phyloP scores from a whole-genome alignment of 2,888 invertebrate genomes.

The Slavum lentiscoides region DNA sequence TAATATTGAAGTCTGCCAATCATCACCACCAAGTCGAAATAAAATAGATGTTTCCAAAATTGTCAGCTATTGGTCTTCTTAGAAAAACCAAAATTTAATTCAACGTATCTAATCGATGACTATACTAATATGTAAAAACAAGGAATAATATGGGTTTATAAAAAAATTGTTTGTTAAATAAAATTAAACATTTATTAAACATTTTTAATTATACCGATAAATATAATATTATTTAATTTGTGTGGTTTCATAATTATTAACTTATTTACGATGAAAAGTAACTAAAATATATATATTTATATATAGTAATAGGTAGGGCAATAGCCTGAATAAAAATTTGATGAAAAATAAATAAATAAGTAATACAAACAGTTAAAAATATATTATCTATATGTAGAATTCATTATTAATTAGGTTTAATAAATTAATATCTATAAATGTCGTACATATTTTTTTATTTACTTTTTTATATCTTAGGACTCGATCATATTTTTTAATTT shows the following conservation, averaged over 20 bases:
- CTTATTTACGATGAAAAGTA: constrained; percentile 24
- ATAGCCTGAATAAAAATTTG: constrained; percentile 15
- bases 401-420: constrained; percentile 11
- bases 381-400: constrained; percentile 22
- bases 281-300: constrained; percentile 27
- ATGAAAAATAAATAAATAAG: constrained; percentile 29
- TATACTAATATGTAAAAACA: not conserved
- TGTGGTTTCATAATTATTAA: constrained; percentile 8
- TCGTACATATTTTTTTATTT: not conserved
- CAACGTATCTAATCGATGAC: not conserved
- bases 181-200: constrained; percentile 38
- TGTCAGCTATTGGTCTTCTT: too few relatives aligned
- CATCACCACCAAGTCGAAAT: too few relatives aligned
- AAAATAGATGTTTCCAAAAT: too few relatives aligned
- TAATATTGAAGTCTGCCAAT: too few relatives aligned
- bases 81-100: too few relatives aligned
- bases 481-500: not conserved
- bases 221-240: constrained; percentile 39
- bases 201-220: constrained; percentile 46
- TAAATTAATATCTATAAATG: constrained; percentile 27
- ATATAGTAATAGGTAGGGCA: constrained; percentile 22
- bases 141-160: not conserved
- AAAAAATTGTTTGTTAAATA: not conserved
- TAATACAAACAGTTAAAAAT: constrained; percentile 24
- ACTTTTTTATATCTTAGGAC: not conserved